Evolutionary conservation across 1,140 invertebrate species (phyloP).

Genomic region (Listronotus bonariensis): DNA sequence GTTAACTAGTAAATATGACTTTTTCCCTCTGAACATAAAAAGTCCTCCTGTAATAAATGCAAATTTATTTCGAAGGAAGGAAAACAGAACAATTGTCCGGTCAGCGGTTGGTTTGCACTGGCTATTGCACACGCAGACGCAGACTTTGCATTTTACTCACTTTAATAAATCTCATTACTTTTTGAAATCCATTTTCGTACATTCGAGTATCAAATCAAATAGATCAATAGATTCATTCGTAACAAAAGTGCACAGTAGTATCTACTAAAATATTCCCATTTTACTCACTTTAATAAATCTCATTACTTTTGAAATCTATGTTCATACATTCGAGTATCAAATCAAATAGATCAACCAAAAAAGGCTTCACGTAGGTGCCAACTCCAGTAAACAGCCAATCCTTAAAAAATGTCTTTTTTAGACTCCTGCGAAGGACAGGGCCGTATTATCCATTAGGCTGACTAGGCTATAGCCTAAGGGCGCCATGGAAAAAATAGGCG

Average conservation of each 20-base stretch:
- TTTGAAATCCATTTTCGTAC: neutral
- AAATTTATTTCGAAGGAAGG: constrained; percentile 39
- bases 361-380: too few species aligned
- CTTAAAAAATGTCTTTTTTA: too few species aligned
- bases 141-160: constrained; percentile 13
- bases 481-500: too few species aligned
- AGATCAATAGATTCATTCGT: neutral
- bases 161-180: constrained; percentile 7
- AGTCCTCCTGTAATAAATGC: constrained; percentile 24
- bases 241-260: too few species aligned
- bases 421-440: too few species aligned
- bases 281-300: constrained; percentile 11
- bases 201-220: neutral
- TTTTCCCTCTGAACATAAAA: too few species aligned
- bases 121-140: constrained; percentile 28
- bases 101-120: constrained; percentile 33
- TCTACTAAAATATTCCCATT: too few species aligned
- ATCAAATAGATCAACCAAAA: neutral
- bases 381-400: too few species aligned
- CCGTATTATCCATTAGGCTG: too few species aligned
- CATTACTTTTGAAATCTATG: neutral
- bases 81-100: constrained; percentile 40
- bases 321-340: neutral
- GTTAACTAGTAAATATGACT: too few species aligned
- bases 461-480: too few species aligned